phyloP scores from a whole-genome alignment of 2,797 vertebrate species.

The Chrosomus eos region DNA sequence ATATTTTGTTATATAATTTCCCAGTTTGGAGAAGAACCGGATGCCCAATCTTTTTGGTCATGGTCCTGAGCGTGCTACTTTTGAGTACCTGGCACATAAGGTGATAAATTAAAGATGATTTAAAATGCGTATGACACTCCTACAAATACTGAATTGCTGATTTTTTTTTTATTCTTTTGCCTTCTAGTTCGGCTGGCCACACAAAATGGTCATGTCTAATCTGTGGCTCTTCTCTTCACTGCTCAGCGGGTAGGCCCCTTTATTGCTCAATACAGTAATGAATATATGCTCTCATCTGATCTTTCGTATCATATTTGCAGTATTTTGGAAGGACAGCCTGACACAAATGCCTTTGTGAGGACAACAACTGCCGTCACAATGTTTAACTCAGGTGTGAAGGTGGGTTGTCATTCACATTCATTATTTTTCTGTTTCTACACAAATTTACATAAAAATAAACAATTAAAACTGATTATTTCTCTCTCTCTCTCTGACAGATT shows the following conservation, averaged over 20 bases:
- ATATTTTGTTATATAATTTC: background rate
- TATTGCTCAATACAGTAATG: background rate
- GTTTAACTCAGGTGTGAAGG: constrained; percentile 92
- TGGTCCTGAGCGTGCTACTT: constrained; percentile 79
- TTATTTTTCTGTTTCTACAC: background rate
- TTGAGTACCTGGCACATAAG: constrained; percentile 88
- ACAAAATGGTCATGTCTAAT: constrained; percentile 87
- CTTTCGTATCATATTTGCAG: constrained; percentile 68
- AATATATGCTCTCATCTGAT: background rate
- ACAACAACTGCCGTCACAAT: constrained; percentile 92
- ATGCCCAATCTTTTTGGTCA: constrained; percentile 88
- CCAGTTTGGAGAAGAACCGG: constrained; percentile 88
- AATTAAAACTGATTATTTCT: background rate
- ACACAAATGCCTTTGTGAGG: constrained; percentile 85
- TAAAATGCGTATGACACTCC: background rate
- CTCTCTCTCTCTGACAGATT: constrained; percentile 67
- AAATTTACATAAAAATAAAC: background rate
- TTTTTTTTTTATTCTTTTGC: constrained; percentile 47
- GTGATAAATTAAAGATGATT: constrained; percentile 69
- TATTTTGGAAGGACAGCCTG: constrained; percentile 79
- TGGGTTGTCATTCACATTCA: constrained; percentile 67
- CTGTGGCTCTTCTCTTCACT: constrained; percentile 93
- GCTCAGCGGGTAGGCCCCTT: constrained; percentile 81
- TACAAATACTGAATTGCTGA: background rate
- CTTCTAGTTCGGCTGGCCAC: constrained; percentile 85